These are phyloP conservation scores for Drosophila melanica DNA, from an alignment of 1,140 invertebrate species.

Conservation along the genomic window DNA sequence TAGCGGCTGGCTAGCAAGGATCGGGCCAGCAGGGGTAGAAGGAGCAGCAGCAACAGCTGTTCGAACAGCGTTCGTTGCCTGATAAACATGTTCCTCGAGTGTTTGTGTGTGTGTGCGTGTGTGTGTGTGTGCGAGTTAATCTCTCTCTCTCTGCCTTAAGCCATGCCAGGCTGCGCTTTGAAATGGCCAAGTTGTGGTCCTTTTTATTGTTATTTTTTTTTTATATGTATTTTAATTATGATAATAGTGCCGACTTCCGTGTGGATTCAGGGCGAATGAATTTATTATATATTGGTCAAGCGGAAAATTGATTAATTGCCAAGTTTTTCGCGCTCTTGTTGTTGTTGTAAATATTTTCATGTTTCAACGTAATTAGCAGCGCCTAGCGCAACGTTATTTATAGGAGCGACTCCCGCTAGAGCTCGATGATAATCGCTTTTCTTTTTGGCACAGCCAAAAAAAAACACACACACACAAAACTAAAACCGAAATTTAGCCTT, in stretches of 20 bases:
- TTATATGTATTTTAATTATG: conserved; percentile 38
- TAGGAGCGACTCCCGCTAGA: conserved; percentile 43
- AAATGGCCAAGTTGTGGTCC: conserved; percentile 6
- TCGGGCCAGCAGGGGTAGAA: conserved; percentile 16
- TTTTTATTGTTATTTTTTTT: not conserved
- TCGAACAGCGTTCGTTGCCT: not conserved
- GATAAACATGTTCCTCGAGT: conserved; percentile 6
- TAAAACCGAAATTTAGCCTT: conserved; percentile 31
- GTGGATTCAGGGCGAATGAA: conserved; percentile 37
- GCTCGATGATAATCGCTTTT: conserved; percentile 75
- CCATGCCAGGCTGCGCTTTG: conserved; percentile 28
- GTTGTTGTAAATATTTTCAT: conserved; percentile 75
- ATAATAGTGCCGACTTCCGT: conserved; percentile 41
- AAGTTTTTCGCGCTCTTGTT: conserved; percentile 37
- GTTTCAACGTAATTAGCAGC: conserved; percentile 77
- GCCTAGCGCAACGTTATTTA: conserved; percentile 70
- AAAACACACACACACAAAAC: not conserved
- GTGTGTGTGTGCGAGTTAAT: not conserved
- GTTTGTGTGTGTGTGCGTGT: not conserved
- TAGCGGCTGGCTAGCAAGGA: conserved; percentile 22
- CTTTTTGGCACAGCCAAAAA: conserved; percentile 20
- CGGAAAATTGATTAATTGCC: conserved; percentile 81
- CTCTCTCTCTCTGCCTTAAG: conserved; percentile 5
- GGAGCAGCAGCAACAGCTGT: conserved; percentile 7
- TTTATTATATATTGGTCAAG: conserved; percentile 73